phyloP scores from a whole-genome alignment of 2,888 invertebrate species.

The Lysandra coridon region DNA sequence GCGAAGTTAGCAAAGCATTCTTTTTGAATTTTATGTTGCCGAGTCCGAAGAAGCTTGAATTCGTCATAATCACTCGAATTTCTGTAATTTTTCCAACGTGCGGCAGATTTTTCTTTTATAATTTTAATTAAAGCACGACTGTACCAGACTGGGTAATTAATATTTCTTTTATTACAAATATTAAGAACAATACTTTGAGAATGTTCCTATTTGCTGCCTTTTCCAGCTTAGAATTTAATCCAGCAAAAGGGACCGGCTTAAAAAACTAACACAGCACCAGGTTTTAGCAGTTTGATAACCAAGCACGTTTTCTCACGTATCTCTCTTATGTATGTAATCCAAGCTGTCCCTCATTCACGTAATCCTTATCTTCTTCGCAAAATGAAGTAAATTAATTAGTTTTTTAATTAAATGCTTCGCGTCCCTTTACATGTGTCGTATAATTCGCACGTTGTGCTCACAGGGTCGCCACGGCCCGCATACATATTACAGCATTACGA shows the following conservation, averaged over 20 bases:
- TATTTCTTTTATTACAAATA: no score
- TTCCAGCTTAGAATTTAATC: no score
- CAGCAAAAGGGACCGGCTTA: background rate
- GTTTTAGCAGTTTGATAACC: no score
- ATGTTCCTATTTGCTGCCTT: no score
- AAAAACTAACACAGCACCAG: no score
- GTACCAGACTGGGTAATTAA: background rate
- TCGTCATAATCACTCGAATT: background rate
- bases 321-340: background rate
- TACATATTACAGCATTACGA: slow-evolving; percentile 23
- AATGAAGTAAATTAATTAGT: slow-evolving; percentile 11
- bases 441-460: slow-evolving; percentile 23
- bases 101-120: slow-evolving; percentile 14
- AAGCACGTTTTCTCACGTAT: background rate
- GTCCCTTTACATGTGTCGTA: slow-evolving; percentile 17
- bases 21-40: slow-evolving; percentile 6
- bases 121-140: background rate
- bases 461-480: background rate
- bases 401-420: slow-evolving; percentile 7
- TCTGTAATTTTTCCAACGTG: slow-evolving; percentile 9
- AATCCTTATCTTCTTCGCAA: slow-evolving; percentile 4
- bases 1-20: slow-evolving; percentile 10
- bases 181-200: no score
- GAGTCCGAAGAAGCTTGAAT: background rate
- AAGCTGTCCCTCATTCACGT: background rate